Conservation (phyloP, 2,888 invertebrate species). For the Lasioglossum villosulum region DNA sequence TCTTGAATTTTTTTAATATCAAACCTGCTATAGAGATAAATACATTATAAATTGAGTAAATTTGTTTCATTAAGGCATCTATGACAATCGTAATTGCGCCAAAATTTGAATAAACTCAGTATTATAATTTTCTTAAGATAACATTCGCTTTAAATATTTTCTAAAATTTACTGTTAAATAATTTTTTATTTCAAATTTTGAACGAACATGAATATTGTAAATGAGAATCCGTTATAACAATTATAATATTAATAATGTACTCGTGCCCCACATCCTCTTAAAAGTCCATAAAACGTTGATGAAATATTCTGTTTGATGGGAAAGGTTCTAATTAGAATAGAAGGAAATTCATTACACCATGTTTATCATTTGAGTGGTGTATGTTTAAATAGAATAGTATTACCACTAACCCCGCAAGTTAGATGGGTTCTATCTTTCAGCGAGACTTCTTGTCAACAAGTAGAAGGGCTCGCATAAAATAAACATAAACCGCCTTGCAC, state of each 20-base stretch:
- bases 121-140: neutral
- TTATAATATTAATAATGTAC: no score
- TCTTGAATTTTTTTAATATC: neutral
- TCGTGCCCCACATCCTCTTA: neutral
- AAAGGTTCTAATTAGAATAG: neutral
- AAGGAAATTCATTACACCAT: neutral
- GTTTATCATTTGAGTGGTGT: neutral
- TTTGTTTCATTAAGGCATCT: neutral
- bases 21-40: neutral
- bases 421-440: neutral
- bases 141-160: neutral
- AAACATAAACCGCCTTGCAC: neutral
- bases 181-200: neutral
- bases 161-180: neutral
- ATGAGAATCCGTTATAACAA: neutral
- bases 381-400: neutral
- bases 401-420: neutral
- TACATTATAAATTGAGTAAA: neutral
- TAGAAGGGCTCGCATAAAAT: neutral
- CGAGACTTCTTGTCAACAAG: neutral
- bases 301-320: neutral
- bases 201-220: no score
- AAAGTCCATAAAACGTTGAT: neutral
- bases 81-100: no score
- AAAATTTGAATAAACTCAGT: no score